Evolutionary conservation across 2,797 vertebrate genomes (phyloP), one percentile per base, ranked within the genome.

Genomic region (Eulemur albifrons): DNA sequence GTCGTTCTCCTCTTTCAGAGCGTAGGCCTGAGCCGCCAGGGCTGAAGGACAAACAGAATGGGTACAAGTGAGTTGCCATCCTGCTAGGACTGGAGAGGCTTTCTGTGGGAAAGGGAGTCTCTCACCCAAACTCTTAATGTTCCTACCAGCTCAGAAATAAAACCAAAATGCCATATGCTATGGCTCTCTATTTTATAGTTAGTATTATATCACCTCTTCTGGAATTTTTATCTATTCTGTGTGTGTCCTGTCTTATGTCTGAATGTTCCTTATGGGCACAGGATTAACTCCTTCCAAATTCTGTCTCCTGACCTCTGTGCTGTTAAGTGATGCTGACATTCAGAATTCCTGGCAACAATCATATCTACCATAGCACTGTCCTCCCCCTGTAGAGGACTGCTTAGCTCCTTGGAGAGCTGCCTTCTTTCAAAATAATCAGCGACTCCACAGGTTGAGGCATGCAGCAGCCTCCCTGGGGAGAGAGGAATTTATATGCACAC

Each of bases 1-100:
- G 98, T 99, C 99, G 0, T 99, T 99, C 98, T 99, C 99, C 96
- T 99, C 99, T 96, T 99, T 98, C 13, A 99, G 99, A 0, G 99
- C 98, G 8, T 98, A 99, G 4, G 99, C 99, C 97, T 99, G 98
- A 80, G 98, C 98, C 0, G 99, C 98, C 94, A 99, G 98, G 96
- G 98, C 99, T 99, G 93, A 65, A 81, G 96, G 97, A 94, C 54
- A 95, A 96, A 98, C 92, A 98, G 90, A 95, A 73, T 3, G 77
- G 73, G 93, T 88, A 87, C 88, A 38, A 82, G 25, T 40, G 30
- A 93, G 94, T 87, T 92, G 75, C 94, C 93, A 92, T 88, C 92
- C 90, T 40, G 67, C 48, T 40, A 5, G 21, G 69, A 35, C 0
- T 10, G 52, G 43, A 32, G 48, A 12, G 4, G 14, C 17, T 38